Evolutionary conservation across 2,888 invertebrate species (phyloP).

Genomic region (Agonopterix alstromeriana): DNA sequence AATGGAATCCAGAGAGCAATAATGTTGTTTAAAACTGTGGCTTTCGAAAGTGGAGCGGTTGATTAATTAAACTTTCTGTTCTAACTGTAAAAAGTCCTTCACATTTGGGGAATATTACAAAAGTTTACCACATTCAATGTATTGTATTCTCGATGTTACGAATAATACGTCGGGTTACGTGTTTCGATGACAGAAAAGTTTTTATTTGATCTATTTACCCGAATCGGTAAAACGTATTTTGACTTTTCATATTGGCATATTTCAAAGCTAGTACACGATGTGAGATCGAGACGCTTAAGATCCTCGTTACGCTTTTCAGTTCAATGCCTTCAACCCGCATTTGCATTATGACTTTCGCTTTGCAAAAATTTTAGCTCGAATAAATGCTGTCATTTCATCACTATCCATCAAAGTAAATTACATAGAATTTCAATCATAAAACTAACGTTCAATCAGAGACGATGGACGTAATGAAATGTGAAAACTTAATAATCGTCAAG

Average conservation of each 20-base stretch:
- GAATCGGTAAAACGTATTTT: neutral
- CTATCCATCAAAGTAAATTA: neutral
- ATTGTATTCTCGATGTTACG: neutral
- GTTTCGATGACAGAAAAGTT: neutral
- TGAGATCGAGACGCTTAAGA: slow-evolving; percentile 8
- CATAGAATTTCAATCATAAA: no score
- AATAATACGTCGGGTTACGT: no score
- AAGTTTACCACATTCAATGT: slow-evolving; percentile 8
- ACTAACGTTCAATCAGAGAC: no score
- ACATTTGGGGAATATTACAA: slow-evolving; percentile 7
- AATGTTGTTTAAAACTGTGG: slow-evolving; percentile 1
- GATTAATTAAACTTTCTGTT: slow-evolving; percentile 6
- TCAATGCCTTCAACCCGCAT: slow-evolving; percentile 16
- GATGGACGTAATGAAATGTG: slow-evolving; percentile 5
- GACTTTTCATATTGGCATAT: slow-evolving; percentile 6
- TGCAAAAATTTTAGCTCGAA: slow-evolving; percentile 8
- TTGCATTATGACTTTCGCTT: slow-evolving; percentile 14
- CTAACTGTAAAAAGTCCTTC: slow-evolving; percentile 4
- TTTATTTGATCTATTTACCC: neutral
- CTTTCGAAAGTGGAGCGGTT: slow-evolving; percentile 1
- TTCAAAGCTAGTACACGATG: slow-evolving; percentile 6
- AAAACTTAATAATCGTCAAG: slow-evolving; percentile 6
- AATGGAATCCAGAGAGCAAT: neutral
- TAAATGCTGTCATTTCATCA: neutral
- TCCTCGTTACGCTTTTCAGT: slow-evolving; percentile 19